Evolutionary conservation across 2,113 vertebrate genomes (phyloP).

Genomic region (Xenus cinereus): DNA sequence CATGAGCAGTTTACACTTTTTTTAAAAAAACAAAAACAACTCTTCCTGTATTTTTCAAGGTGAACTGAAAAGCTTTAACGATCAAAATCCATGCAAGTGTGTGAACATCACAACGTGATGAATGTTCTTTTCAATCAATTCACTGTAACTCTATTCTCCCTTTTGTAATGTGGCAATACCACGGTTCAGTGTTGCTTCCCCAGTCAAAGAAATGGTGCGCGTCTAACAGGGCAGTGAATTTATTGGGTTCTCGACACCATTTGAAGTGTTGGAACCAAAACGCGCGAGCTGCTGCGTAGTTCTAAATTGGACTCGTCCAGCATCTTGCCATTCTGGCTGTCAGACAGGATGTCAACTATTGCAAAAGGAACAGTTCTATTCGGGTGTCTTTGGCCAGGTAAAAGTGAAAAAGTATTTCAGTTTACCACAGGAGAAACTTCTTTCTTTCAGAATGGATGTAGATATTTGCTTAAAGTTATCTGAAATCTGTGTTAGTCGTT

Average conservation of each 20-base stretch:
- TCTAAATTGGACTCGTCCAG: neutral
- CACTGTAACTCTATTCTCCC: neutral
- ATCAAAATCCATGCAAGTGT: neutral
- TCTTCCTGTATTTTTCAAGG: conserved; percentile 53
- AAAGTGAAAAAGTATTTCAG: conserved; percentile 13
- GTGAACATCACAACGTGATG: neutral
- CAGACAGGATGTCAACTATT: neutral
- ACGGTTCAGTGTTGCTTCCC: conserved; percentile 3
- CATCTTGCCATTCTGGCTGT: neutral
- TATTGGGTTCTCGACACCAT: neutral
- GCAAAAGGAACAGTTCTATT: neutral
- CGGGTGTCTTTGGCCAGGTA: neutral
- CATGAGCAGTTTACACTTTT: conserved; percentile 49
- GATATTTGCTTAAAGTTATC: conserved; percentile 61
- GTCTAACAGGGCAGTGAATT: neutral
- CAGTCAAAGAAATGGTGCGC: neutral
- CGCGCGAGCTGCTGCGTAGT: neutral
- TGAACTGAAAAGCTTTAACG: conserved; percentile 64
- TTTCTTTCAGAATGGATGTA: conserved; percentile 64
- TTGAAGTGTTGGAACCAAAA: neutral
- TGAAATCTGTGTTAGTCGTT: conserved; percentile 19
- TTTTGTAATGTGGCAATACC: neutral
- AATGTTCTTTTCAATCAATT: neutral
- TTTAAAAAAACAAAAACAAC: neutral
- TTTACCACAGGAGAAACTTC: conserved; percentile 57